Evolutionary conservation across 2,797 vertebrate species (phyloP), one percentile per base, ranked within the genome.

Genomic region (Chiloscyllium punctatum): DNA sequence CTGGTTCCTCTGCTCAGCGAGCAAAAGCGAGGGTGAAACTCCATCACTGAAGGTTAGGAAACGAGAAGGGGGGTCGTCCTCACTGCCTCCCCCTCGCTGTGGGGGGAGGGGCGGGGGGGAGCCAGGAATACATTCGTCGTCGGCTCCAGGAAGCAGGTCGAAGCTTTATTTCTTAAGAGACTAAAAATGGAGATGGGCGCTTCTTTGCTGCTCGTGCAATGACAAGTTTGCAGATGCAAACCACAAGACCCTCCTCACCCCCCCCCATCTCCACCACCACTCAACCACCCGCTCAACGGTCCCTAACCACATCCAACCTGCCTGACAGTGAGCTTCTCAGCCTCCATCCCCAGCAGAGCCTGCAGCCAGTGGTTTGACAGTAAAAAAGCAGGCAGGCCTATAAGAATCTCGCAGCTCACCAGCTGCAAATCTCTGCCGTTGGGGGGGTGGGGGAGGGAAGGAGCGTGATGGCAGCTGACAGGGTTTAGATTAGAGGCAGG

Each of bases 381-480:
- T 11, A 62, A 11, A 8, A 66, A 91, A 68, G 66, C 3, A 84
- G 42, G 6, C 18, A 82, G 37, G 51, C 13, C 6, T 48, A 95
- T 57, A 95, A 74, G 18, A 15, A 95, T 77, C 94, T 72, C 72
- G 0, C 71, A 57, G 5, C 27, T 4, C 74, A 53, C 37, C 15
- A 33, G 77, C 94, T 74, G 71, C 48, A 95, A 95, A 95, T 95
- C 94, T 95, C 94, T 53, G 71, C 94, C 48, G 94, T 95, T 95
- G 94, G 94, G 37, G 25, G 21, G 6, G 11, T 23, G 57, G 57
- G 57, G 42, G 57, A 57, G 57, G 2, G 11, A 13, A 62, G 2
- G 11, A 13, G 1, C 57, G 11, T 62, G 57, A 30, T 3, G 15
- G 69, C 92, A 94, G 71, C 94, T 95, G 94, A 3, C 13, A 3